Base-by-base conservation (phyloP, 2,888 invertebrate genomes). In the Dyspetes luteomarginatus region DNA sequence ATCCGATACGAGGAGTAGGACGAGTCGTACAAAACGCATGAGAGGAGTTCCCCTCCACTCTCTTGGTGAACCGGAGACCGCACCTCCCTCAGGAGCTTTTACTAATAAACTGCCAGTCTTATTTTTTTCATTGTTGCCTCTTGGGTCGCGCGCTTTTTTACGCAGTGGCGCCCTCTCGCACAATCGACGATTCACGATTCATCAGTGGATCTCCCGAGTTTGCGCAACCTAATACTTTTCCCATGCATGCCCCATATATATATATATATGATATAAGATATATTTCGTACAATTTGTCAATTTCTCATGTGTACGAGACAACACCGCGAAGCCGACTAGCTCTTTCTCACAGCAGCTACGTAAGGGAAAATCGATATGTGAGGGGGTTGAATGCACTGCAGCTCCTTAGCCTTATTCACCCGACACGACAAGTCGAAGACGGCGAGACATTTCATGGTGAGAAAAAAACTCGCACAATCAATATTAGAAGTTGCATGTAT, bases 21-120 rank as follows among this genome's bases (percentile, higher is more conserved):
- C 17, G 71, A 15, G 72, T 48, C 52, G 50, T 72, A 22, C 45
- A 48, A 71, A 84, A 76, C 72, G 75, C 81, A 69, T 67, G 77
- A 76, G 64, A 75, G 74, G 82, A 83, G 82, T 86, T 85, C 84
- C 85, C 84, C 86, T 88, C 85, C 85, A 84, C 83, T 85, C 81
- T 82, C 12, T n/a, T 52, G 12, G 56, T 3, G n/a, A 55, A 78
- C 73, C 84, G 84, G 83, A 84, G 80, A 76, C 83, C 84, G 74
- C 84, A 74, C 84, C 84, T 83, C 79, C 71, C 55, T 60, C 41
- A 24, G 72, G 75, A 64, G 5, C n/a, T n/a, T n/a, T n/a, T 50
- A 28, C 43, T 28, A 5, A 55, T 19, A 19, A 15, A 65, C 22
- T 4, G 56, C 22, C 0, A 5, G 17, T 43, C 22, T 9, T 26